Evolutionary conservation across 2,113 vertebrate genomes (phyloP), one percentile per base, ranked within the genome.

Genomic region (Stegastes partitus): DNA sequence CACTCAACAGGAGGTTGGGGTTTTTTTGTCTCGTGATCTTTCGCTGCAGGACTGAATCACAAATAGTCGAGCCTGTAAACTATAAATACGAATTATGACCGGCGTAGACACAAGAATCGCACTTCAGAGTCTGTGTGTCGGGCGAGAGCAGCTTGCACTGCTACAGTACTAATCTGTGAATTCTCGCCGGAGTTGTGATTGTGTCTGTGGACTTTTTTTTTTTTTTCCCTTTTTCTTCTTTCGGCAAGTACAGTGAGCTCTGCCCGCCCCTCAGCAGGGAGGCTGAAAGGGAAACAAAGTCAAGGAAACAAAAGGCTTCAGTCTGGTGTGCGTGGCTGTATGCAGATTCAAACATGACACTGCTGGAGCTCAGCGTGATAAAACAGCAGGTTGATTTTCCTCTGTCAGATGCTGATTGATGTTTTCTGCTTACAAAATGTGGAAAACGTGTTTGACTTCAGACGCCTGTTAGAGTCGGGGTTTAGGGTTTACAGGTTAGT

Each of bases 101-200:
- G 56, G 49, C 2, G 23, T 18, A 21, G 56, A 58, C 22, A 21
- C n/a, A 71, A 21, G 39, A 56, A 15, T 73, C 37, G 39, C 67
- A 56, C 57, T 11, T 58, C 57, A n/a, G 53, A 44, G 71, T 28
- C 31, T 44, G 65, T 44, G 58, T 18, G 49, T 75, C 9, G 61
- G 73, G 55, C 50, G 68, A 64, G 56, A 74, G 67, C 87, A 87
- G 82, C 88, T 75, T 83, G 80, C 23, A 56, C 82, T 42, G 86
- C 74, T 15, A 22, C 74, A 47, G 54, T 7, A 50, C 74, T 58
- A 44, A 89, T 82, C 63, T 90, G 90, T 55, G 16, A 89, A 74
- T 77, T 87, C 85, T 90, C 90, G 57, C 77, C 0, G 54, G 76
- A 86, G 78, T 77, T 84, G 87, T 77, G 90, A 87, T 79, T 84